Evolutionary conservation across 2,113 vertebrate species (phyloP), one percentile per base, ranked within the genome.

Genomic region (Bubalus kerabau): DNA sequence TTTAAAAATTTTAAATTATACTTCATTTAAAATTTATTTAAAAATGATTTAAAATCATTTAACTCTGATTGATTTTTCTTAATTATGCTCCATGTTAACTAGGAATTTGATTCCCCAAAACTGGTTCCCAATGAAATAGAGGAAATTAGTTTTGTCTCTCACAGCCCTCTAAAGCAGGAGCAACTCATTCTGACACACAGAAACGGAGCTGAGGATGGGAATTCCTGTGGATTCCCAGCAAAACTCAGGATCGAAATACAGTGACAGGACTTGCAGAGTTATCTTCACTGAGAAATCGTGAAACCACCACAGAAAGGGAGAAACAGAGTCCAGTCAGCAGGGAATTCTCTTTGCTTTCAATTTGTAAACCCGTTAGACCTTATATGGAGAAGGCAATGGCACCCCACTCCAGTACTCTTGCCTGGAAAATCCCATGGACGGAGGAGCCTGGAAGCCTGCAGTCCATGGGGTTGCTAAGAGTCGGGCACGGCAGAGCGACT

Each of bases 31-130:
- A n/a, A n/a, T n/a, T n/a, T n/a, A n/a, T n/a, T n/a, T n/a, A n/a
- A n/a, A n/a, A n/a, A n/a, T n/a, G n/a, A n/a, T n/a, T n/a, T n/a
- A n/a, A n/a, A n/a, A n/a, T 97, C 50, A 40, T 43, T 64, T 82
- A 96, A 78, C n/a, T 78, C 28, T 21, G 94, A 87, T 90, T 84
- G 19, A 59, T 76, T 96, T 96, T 88, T 71, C 67, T 50, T 40
- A 93, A 67, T 67, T 57, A 4, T 91, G 43, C 8, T 89, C 43
- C 32, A 30, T 19, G 14, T 87, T 94, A 78, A 87, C 23, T 40
- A 43, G 36, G 40, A 95, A 96, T 94, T 78, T 57, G 36, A 83
- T 76, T 95, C 50, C 40, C 50, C 85, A 74, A 54, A 82, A 24
- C 16, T 86, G 46, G 7, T 59, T 90, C 54, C 46, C 81, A 57